Conservation (phyloP, 2,888 invertebrate genomes). For the Linhomoeus sp. region DNA sequence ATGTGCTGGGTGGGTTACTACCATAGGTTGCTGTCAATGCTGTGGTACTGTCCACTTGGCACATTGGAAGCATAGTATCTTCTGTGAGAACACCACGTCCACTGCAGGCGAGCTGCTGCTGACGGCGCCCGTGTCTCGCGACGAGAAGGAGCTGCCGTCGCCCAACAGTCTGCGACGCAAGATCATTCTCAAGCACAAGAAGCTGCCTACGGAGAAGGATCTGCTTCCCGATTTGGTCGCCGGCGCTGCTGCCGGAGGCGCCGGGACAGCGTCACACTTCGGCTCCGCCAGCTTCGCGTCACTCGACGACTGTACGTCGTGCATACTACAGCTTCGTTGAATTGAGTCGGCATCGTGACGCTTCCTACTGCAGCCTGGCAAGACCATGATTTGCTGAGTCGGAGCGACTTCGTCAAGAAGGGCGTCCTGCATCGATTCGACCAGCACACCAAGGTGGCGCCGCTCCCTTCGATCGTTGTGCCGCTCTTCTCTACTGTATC, state of each 20-base stretch:
- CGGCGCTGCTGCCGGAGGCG: not conserved
- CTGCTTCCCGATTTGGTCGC: not conserved
- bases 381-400: slow-evolving; percentile 3
- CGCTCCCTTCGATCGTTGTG: not conserved
- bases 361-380: slow-evolving; percentile 2
- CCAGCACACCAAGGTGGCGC: not conserved
- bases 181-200: slow-evolving; percentile 33
- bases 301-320: too few relatives aligned
- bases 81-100: too few relatives aligned
- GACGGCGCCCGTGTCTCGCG: slow-evolving; percentile 22
- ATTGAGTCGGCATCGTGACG: too few relatives aligned
- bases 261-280: too few relatives aligned
- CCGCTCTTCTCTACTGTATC: not conserved
- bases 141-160: slow-evolving; percentile 30
- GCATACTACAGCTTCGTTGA: too few relatives aligned
- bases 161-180: slow-evolving; percentile 32
- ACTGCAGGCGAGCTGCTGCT: slow-evolving; percentile 26
- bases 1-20: slow-evolving; percentile 27
- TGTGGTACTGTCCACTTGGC: too few relatives aligned
- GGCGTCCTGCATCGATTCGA: slow-evolving; percentile 5
- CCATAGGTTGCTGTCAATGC: too few relatives aligned
- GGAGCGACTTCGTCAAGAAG: not conserved
- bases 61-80: too few relatives aligned
- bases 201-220: slow-evolving; percentile 20
- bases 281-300: too few relatives aligned